Evolutionary conservation across 2,113 vertebrate species (phyloP).

Genomic region (Hystrix brachyura): DNA sequence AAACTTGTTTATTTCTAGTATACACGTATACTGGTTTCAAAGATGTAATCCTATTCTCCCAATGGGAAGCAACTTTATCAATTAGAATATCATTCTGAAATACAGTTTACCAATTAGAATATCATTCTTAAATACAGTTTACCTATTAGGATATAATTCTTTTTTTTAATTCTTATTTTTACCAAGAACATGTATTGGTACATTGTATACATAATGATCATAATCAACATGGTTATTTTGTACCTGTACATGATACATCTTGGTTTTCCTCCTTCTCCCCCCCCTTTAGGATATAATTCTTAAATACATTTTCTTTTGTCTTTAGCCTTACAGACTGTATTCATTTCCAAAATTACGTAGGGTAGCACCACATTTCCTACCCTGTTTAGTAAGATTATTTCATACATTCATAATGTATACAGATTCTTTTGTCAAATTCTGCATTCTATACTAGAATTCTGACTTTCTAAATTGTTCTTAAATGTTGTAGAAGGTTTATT

Average conservation of each 20-base stretch:
- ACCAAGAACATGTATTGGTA: too few species aligned
- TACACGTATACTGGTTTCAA: background rate
- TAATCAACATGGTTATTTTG: too few species aligned
- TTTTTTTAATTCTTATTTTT: too few species aligned
- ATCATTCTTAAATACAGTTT: background rate
- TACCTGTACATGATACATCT: too few species aligned
- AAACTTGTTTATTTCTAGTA: background rate
- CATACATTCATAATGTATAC: background rate
- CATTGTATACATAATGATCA: too few species aligned
- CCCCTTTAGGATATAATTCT: background rate
- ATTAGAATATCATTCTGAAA: background rate
- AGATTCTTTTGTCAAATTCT: background rate
- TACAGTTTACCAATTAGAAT: background rate
- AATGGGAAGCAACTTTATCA: background rate
- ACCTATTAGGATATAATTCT: too few species aligned
- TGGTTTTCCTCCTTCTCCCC: too few species aligned
- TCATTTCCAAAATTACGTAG: background rate
- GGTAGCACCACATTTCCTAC: background rate
- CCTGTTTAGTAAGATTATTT: background rate
- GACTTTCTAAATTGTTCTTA: background rate
- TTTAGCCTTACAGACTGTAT: background rate
- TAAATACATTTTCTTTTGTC: background rate
- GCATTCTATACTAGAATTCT: background rate
- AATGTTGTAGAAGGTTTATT: background rate
- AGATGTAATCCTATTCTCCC: background rate